Conservation (phyloP, 2,888 invertebrate genomes). For the Ptilodon capucinus region DNA sequence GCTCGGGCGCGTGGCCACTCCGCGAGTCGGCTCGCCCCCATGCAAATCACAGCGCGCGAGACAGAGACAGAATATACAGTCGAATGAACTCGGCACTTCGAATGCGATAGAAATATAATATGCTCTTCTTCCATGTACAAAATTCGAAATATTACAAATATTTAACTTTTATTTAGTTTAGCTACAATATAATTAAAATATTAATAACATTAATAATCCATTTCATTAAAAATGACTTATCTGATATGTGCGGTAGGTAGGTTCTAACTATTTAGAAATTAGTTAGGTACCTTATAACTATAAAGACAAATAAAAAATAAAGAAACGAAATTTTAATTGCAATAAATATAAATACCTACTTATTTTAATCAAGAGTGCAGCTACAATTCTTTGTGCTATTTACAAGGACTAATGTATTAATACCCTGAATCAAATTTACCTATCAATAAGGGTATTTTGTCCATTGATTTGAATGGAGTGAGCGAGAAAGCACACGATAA, state of each 20-base stretch:
- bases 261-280: too few relatives aligned
- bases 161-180: constrained; percentile 27
- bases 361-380: too few relatives aligned
- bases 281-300: too few relatives aligned
- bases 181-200: neutral
- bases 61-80: constrained; percentile 50
- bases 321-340: too few relatives aligned
- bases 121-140: constrained; percentile 33
- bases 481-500: constrained; percentile 44
- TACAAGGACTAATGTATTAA: too few relatives aligned
- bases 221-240: too few relatives aligned
- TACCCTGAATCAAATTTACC: too few relatives aligned
- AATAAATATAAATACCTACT: too few relatives aligned
- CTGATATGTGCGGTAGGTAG: too few relatives aligned
- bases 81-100: constrained; percentile 42
- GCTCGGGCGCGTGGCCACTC: constrained; percentile 61
- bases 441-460: constrained; percentile 1
- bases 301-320: too few relatives aligned
- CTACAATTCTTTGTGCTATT: too few relatives aligned
- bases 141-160: constrained; percentile 25
- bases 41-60: constrained; percentile 38
- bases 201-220: too few relatives aligned
- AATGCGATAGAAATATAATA: constrained; percentile 37
- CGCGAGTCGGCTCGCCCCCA: constrained; percentile 45
- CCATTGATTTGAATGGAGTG: constrained; percentile 41